These are phyloP conservation scores for Metalampra italica DNA, from an alignment of 2,888 invertebrate genomes.

Conservation along the genomic window DNA sequence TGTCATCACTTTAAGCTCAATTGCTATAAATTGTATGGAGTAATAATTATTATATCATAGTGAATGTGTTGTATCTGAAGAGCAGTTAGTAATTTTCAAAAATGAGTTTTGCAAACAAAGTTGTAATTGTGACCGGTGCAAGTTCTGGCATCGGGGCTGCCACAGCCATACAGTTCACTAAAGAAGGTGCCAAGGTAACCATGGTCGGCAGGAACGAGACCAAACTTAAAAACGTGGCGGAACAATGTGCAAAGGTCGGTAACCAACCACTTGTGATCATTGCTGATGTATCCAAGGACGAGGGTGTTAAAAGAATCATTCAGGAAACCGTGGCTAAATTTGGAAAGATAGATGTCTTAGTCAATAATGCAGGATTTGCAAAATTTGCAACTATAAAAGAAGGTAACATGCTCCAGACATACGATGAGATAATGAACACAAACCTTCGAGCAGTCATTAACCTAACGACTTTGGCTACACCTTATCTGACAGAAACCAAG, in stretches of 20 bases:
- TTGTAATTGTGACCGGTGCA: slow-evolving; percentile 34
- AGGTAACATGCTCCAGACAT: slow-evolving; percentile 18
- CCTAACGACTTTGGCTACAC: slow-evolving; percentile 18
- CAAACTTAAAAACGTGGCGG: slow-evolving; percentile 13
- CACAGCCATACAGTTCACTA: slow-evolving; percentile 28
- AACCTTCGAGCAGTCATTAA: slow-evolving; percentile 24
- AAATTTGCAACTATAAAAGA: slow-evolving; percentile 16
- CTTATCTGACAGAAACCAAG: slow-evolving; percentile 22
- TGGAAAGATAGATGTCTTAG: slow-evolving; percentile 31
- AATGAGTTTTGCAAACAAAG: slow-evolving; percentile 30
- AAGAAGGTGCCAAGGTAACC: slow-evolving; percentile 21
- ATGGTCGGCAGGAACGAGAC: slow-evolving; percentile 20
- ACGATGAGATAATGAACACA: slow-evolving; percentile 19
- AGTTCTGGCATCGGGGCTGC: slow-evolving; percentile 40
- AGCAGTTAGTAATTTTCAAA: not conserved
- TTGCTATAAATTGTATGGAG: no score
- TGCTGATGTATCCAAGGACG: slow-evolving; percentile 29
- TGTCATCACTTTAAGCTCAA: no score
- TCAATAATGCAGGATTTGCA: slow-evolving; percentile 35
- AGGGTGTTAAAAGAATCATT: slow-evolving; percentile 21
- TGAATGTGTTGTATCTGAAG: no score
- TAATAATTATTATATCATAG: no score
- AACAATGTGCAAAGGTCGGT: slow-evolving; percentile 17
- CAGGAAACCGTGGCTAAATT: slow-evolving; percentile 25
- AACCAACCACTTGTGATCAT: slow-evolving; percentile 21